Base-by-base conservation (phyloP, 2,888 invertebrate genomes). In the Sussaba pulchella region DNA sequence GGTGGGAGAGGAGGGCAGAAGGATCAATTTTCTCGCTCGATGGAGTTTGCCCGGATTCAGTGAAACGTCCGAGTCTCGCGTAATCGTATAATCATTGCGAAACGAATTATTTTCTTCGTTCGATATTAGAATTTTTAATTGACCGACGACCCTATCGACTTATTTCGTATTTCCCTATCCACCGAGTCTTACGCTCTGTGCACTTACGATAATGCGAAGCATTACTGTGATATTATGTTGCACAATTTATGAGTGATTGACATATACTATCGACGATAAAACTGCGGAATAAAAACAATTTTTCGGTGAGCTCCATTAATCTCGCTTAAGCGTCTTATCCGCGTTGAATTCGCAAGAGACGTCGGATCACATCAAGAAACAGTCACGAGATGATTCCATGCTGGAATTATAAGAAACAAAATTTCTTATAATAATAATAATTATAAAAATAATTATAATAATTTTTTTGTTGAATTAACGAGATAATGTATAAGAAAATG, bases 311-410 rank as follows among this genome's bases (percentile, higher is more conserved):
- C 50, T 36, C 14, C 17, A 2, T 71, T 45, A 43, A 10, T 57
- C 45, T 64, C 57, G 54, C 24, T 45, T 43, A 52, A 26, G 21
- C 79, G 66, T 57, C 79, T 75, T 75, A 71, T 71, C 74, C 17
- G 52, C 43, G 57, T 41, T 24, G 70, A 64, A 57, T 47, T 70
- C 26, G 52, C 57, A 64, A 67, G 54, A 43, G 74, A 79, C 74
- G 74, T 79, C 64, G 64, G 43, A 75, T 71, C 59, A 43, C 64
- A 36, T 59, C 61, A 43, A 52, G 52, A 41, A 52, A 59, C 31
- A 50, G 71, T 50, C 41, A 71, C 75, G 4, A 6, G 6, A 31
- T 31, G 4, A 31, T 31, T n/a, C n/a, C n/a, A n/a, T n/a, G n/a
- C n/a, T n/a, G n/a, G n/a, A n/a, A n/a, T n/a, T n/a, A n/a, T n/a